Conservation (phyloP, 2,797 vertebrate genomes). For the Heteromormyrus szaboi region DNA sequence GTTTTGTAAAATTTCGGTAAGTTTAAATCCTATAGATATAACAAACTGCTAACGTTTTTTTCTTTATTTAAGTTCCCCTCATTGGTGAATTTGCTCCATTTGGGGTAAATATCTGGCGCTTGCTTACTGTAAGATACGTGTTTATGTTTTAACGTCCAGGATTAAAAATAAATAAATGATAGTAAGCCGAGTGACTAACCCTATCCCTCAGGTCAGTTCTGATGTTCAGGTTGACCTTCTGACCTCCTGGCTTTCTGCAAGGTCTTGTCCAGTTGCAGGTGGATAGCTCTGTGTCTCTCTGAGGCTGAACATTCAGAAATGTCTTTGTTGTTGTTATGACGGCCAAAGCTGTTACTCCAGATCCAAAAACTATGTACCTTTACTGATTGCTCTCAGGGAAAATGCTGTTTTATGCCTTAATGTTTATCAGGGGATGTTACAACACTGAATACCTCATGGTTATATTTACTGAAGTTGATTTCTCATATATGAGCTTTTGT, state of each 20-base stretch:
- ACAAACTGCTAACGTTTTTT: not conserved
- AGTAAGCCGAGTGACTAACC: conserved; percentile 45
- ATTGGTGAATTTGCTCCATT: conserved; percentile 5
- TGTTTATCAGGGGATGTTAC: conserved; percentile 50
- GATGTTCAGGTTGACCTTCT: conserved; percentile 50
- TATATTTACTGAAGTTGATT: conserved; percentile 38
- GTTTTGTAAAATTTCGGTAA: not conserved
- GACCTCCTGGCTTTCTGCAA: conserved; percentile 47
- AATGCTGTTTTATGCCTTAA: conserved; percentile 37
- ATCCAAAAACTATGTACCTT: not conserved
- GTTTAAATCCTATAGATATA: not conserved
- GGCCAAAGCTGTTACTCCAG: conserved; percentile 24
- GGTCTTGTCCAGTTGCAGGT: conserved; percentile 43
- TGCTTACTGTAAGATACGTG: conserved; percentile 51
- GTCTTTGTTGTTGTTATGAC: conserved; percentile 46
- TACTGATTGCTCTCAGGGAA: conserved; percentile 39
- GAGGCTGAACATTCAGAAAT: conserved; percentile 34
- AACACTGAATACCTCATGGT: conserved; percentile 43
- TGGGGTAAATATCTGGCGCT: conserved; percentile 41
- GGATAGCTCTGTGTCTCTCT: conserved; percentile 43
- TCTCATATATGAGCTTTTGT: conserved; percentile 32
- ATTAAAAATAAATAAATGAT: conserved; percentile 35
- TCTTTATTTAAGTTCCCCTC: not conserved
- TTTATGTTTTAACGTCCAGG: conserved; percentile 19
- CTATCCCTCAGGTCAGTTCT: conserved; percentile 47